phyloP scores from a whole-genome alignment of 23 tunicate species.

The Trididemnum nubilum region DNA sequence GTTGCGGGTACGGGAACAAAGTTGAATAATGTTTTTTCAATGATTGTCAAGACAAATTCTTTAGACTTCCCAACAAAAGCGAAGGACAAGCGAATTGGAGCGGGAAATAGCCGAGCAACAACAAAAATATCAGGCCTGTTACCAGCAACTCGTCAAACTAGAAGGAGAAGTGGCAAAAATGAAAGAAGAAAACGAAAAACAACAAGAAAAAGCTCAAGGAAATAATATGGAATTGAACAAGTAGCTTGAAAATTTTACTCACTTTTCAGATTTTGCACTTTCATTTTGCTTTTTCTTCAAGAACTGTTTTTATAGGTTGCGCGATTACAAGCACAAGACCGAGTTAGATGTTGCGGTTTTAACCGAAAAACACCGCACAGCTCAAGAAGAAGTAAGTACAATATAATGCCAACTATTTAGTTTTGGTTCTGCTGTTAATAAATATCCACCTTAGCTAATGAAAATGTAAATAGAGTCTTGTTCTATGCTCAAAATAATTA shows the following conservation, averaged over 20 bases:
- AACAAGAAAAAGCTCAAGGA: conserved; percentile 45
- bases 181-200: conserved; percentile 62
- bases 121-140: conserved; percentile 76
- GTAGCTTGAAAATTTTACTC: conserved; percentile 1
- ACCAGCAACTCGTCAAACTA: conserved; percentile 60
- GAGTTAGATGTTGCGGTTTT: conserved; percentile 74
- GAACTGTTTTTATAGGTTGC: conserved; percentile 31
- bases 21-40: too few species aligned
- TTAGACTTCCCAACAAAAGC: conserved; percentile 28
- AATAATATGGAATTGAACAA: conserved; percentile 55
- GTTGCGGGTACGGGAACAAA: too few species aligned
- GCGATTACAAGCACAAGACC: conserved; percentile 80
- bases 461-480: too few species aligned
- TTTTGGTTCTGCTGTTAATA: not conserved
- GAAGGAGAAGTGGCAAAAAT: conserved; percentile 68
- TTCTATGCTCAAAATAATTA: too few species aligned
- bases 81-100: conserved; percentile 48
- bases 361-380: conserved; percentile 80
- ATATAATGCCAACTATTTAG: too few species aligned
- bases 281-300: too few species aligned
- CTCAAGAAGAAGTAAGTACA: conserved; percentile 76
- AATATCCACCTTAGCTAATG: too few species aligned
- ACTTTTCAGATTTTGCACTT: too few species aligned
- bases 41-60: too few species aligned
- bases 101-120: conserved; percentile 51